A percentile compares a stretch with the other conserved stretches of the same genome.
Conservation (phyloP, 2,113 vertebrate species). For the Cyprinodon brontotheroides region DNA sequence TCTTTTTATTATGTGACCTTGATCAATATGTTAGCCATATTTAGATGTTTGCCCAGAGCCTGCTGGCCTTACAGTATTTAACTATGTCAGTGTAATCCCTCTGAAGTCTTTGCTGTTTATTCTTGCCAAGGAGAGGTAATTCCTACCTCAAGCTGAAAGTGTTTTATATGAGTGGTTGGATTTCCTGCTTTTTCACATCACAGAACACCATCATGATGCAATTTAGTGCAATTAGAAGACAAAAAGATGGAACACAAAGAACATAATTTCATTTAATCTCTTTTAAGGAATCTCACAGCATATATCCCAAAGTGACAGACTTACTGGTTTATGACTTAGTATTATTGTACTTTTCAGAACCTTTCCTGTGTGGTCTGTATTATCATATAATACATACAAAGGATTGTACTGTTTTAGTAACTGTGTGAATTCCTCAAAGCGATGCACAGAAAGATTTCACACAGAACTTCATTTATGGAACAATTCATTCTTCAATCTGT, state of each 20-base stretch:
- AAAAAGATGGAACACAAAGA: conserved; percentile 66
- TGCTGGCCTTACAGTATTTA: conserved; percentile 43
- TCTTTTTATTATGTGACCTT: conserved; percentile 52
- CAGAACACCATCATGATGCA: conserved; percentile 68
- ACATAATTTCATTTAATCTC: conserved; percentile 67
- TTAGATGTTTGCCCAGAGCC: conserved; percentile 37
- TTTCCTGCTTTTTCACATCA: conserved; percentile 46
- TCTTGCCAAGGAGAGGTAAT: conserved; percentile 34
- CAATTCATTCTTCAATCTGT: conserved; percentile 33
- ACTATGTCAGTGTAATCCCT: conserved; percentile 38
- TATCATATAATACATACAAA: conserved; percentile 59
- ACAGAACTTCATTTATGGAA: conserved; percentile 31
- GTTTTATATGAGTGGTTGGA: conserved; percentile 61
- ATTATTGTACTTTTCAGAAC: conserved; percentile 50
- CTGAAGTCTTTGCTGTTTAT: conserved; percentile 43
- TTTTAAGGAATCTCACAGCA: conserved; percentile 55
- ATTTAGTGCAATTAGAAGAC: conserved; percentile 70
- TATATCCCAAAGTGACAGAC: conserved; percentile 45
- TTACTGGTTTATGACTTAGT: conserved; percentile 54
- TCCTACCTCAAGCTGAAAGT: conserved; percentile 37
- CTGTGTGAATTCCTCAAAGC: conserved; percentile 32
- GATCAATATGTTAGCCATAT: conserved; percentile 42
- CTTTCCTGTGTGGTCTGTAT: conserved; percentile 56
- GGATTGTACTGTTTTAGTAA: conserved; percentile 29
- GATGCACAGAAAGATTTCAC: conserved; percentile 22